Conservation (phyloP, 2,888 invertebrate genomes). For the Limnephilus marmoratus region DNA sequence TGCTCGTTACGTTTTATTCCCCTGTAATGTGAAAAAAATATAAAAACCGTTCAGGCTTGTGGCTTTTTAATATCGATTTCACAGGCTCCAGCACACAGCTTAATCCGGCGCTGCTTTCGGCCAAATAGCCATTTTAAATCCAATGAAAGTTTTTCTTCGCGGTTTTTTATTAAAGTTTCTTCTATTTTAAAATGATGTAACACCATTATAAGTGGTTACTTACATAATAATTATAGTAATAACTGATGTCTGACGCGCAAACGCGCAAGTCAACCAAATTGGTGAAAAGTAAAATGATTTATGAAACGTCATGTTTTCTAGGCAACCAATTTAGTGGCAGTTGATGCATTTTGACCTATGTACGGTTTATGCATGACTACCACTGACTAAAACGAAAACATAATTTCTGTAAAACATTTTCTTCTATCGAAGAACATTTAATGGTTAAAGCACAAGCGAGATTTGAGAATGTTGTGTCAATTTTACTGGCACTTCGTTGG, state of each 20-base stretch:
- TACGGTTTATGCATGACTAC: background rate
- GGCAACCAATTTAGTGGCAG: background rate
- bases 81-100: no score
- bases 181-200: background rate
- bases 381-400: no score
- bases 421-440: no score
- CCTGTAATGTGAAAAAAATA: no score
- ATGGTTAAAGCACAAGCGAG: no score
- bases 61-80: no score
- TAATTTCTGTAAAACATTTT: background rate
- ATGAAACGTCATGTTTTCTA: constrained; percentile 1
- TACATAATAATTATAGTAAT: constrained; percentile 2
- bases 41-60: no score
- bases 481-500: background rate
- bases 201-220: background rate
- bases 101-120: no score
- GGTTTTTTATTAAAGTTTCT: background rate
- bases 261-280: background rate
- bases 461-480: no score
- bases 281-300: background rate
- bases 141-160: constrained; percentile 22
- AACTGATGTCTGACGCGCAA: background rate
- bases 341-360: background rate
- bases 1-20: no score
- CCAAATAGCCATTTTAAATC: background rate